phyloP scores from a whole-genome alignment of 2,888 invertebrate species.

The Drosophila flavopinicola region DNA sequence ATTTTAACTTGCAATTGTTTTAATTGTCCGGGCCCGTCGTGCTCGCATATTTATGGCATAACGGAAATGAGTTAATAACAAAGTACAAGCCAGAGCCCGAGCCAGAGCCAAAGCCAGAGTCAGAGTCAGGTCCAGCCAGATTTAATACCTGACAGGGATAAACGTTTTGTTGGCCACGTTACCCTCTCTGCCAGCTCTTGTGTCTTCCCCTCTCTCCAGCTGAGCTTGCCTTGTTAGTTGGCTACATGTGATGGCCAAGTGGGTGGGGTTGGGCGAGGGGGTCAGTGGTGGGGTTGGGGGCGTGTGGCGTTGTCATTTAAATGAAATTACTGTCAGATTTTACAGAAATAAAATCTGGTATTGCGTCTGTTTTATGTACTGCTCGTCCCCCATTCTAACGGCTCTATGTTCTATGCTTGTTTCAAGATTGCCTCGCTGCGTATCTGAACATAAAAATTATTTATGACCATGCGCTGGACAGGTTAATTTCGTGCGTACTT shows the following conservation, averaged over 20 bases:
- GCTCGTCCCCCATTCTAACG: constrained; percentile 37
- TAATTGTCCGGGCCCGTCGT: constrained; percentile 75
- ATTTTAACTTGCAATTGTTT: constrained; percentile 78
- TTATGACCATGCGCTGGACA: constrained; percentile 73
- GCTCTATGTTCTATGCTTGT: constrained; percentile 35
- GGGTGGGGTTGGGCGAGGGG: constrained; percentile 7
- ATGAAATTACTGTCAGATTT: constrained; percentile 79
- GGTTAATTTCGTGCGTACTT: constrained; percentile 64
- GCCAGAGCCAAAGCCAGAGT: too few relatives aligned
- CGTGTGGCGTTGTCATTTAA: constrained; percentile 69
- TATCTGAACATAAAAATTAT: constrained; percentile 66
- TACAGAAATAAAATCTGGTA: constrained; percentile 74
- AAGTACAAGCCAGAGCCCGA: constrained; percentile 60
- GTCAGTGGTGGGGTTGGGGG: not conserved
- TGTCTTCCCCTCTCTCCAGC: not conserved
- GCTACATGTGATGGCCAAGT: constrained; percentile 26
- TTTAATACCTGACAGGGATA: constrained; percentile 79
- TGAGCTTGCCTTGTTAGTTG: constrained; percentile 39
- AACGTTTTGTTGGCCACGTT: constrained; percentile 59
- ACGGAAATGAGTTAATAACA: constrained; percentile 80
- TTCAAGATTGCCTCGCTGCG: constrained; percentile 32
- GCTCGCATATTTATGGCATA: constrained; percentile 79
- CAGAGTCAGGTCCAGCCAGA: constrained; percentile 54
- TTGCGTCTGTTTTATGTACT: constrained; percentile 75
- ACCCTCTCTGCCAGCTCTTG: constrained; percentile 34